These are phyloP conservation scores for Ursus arctos DNA, from an alignment of 2,113 vertebrate genomes.

Conservation along the genomic window DNA sequence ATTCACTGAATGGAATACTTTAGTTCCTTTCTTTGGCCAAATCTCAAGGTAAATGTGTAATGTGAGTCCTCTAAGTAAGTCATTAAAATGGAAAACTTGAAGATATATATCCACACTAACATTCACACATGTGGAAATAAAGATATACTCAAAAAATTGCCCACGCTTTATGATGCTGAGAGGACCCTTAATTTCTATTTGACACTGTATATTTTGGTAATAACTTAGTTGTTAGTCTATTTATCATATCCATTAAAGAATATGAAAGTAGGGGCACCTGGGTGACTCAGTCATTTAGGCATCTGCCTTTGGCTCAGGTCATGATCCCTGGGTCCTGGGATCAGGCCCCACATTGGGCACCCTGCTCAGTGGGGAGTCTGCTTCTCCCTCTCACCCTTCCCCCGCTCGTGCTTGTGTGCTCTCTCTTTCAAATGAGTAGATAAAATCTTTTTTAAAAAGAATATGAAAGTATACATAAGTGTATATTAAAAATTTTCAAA, in stretches of 20 bases:
- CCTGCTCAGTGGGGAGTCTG: not conserved
- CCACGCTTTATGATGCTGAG: not conserved
- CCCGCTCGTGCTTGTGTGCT: not conserved
- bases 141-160: not conserved
- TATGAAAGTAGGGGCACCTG: not conserved
- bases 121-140: not conserved
- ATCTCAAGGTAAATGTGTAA: not conserved
- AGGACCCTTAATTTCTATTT: slow-evolving; percentile 25
- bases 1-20: not conserved
- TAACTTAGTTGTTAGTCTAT: not conserved
- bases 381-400: not conserved
- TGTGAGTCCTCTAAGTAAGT: not conserved
- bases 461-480: not conserved
- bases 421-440: not conserved
- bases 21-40: slow-evolving; percentile 1
- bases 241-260: not conserved
- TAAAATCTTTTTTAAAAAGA: not conserved
- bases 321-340: not conserved
- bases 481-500: not conserved
- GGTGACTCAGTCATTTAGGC: not conserved
- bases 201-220: not conserved
- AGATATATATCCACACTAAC: not conserved
- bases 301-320: not conserved
- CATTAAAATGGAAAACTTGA: not conserved
- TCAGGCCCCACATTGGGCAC: not conserved